Percentiles rank a stretch among this genome's conserved stretches.
phyloP scores from a whole-genome alignment of 2,797 vertebrate species.

The Monodelphis domestica region DNA sequence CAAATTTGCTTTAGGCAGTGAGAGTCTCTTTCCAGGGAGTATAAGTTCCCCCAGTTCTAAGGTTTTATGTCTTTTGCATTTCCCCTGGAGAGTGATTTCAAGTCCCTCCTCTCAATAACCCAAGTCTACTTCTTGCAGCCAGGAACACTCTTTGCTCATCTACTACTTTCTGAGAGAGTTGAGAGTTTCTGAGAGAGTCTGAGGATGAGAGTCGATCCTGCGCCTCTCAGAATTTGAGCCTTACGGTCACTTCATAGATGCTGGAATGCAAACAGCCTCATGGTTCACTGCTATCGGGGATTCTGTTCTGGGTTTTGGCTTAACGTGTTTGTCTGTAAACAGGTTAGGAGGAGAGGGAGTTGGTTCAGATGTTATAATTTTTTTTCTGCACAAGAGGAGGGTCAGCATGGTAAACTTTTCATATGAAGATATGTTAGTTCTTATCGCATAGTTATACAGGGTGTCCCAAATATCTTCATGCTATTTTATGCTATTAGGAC shows the following conservation, averaged over 20 bases:
- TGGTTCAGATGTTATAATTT: background rate
- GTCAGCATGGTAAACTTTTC: background rate
- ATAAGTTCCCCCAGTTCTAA: background rate
- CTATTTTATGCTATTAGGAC: background rate
- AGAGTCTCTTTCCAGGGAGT: background rate
- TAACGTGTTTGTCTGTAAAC: background rate
- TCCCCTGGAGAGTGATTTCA: background rate
- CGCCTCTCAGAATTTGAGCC: background rate
- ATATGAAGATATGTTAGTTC: background rate
- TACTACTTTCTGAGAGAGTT: background rate
- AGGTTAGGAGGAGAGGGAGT: background rate
- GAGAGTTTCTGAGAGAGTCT: no score
- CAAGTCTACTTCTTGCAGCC: background rate
- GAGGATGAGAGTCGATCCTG: background rate
- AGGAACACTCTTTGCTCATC: background rate
- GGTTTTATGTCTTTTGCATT: background rate
- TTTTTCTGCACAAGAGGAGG: background rate
- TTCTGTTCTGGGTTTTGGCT: background rate
- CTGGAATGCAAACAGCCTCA: background rate
- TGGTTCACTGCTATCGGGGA: background rate
- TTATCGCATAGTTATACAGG: background rate
- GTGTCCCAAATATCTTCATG: background rate
- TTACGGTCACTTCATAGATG: background rate
- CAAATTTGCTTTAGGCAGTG: background rate
- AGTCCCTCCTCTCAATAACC: background rate